A percentile compares a stretch with the other conserved stretches of the same genome.
Conservation (phyloP, 2,888 invertebrate genomes). For the Nemapogon koenigi region DNA sequence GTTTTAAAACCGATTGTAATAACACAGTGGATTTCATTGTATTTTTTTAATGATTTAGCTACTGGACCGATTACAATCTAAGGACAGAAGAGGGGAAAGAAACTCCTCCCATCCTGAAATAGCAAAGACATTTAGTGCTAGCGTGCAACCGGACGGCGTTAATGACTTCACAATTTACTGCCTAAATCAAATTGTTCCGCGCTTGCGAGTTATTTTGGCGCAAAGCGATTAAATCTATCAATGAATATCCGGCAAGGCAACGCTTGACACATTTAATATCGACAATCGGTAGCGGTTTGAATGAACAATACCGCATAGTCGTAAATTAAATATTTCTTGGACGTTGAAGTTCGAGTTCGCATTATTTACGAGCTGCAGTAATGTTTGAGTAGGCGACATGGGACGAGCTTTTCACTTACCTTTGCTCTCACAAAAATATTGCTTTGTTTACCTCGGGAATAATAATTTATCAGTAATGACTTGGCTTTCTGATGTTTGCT, state of each 20-base stretch:
- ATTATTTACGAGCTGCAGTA: slow-evolving; percentile 6
- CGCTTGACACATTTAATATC: slow-evolving; percentile 60
- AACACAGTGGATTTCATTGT: too few relatives aligned
- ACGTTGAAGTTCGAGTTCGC: slow-evolving; percentile 25
- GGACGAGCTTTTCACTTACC: too few relatives aligned
- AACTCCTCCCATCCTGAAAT: too few relatives aligned
- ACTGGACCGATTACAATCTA: too few relatives aligned
- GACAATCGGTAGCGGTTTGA: slow-evolving; percentile 54
- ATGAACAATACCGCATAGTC: slow-evolving; percentile 56
- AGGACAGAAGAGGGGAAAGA: too few relatives aligned
- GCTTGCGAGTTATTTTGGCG: slow-evolving; percentile 45
- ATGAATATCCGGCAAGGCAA: slow-evolving; percentile 57
- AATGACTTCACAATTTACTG: slow-evolving; percentile 58
- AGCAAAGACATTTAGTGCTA: too few relatives aligned
- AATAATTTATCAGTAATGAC: too few relatives aligned
- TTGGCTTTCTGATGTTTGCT: too few relatives aligned
- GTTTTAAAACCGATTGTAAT: too few relatives aligned
- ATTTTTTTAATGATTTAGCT: too few relatives aligned
- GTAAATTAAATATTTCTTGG: slow-evolving; percentile 47
- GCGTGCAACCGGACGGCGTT: slow-evolving; percentile 56
- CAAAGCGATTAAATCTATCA: slow-evolving; percentile 59
- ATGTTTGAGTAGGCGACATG: slow-evolving; percentile 5
- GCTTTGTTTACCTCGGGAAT: too few relatives aligned
- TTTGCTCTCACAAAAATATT: too few relatives aligned
- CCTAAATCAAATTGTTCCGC: slow-evolving; percentile 48